Base-by-base conservation (phyloP, 2,888 invertebrate genomes). In the Acanthosoma haemorrhoidale region DNA sequence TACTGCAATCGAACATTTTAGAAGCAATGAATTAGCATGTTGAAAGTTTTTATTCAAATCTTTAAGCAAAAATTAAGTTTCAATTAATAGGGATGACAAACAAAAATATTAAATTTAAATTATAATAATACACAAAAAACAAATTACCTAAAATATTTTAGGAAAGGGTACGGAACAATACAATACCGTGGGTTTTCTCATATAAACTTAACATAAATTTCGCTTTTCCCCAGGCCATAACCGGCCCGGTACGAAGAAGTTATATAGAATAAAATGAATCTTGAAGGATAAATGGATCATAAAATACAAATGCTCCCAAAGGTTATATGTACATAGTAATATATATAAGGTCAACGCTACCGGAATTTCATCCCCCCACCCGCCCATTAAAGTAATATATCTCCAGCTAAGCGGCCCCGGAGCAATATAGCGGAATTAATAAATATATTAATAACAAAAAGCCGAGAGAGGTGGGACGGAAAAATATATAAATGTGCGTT, bases 381-480 rank as follows among this genome's bases (percentile, higher is more conserved):
- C 38, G 3, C 39, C 51, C 51, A 51, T 51, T 51, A 51, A 51
- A 51, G 51, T 51, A 25, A 51, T 51, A 51, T 51, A 51, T 51
- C 29, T n/a, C 51, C 25, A 51, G 51, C 51, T 51, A 51, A 51
- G 51, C 51, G 51, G 25, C n/a, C 16, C 13, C 4, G 5, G 51
- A n/a, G 51, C 51, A 51, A 51, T 51, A 51, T 51, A 51, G 51
- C 25, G 51, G 51, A 51, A 51, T 51, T 51, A 51, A 25, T 51
- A 25, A 51, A 51, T 51, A 51, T 25, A 51, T 51, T 51, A 51
- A 51, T 51, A 51, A 51, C 29, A 51, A n/a, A n/a, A 51, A n/a
- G 13, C 13, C 29, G 11, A 51, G 51, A n/a, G n/a, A n/a, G n/a
- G n/a, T n/a, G n/a, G n/a, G n/a, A n/a, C n/a, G n/a, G n/a, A 2